Evolutionary conservation across 2,113 vertebrate species (phyloP), one percentile per base, ranked within the genome.

Genomic region (Tiliqua scincoides): DNA sequence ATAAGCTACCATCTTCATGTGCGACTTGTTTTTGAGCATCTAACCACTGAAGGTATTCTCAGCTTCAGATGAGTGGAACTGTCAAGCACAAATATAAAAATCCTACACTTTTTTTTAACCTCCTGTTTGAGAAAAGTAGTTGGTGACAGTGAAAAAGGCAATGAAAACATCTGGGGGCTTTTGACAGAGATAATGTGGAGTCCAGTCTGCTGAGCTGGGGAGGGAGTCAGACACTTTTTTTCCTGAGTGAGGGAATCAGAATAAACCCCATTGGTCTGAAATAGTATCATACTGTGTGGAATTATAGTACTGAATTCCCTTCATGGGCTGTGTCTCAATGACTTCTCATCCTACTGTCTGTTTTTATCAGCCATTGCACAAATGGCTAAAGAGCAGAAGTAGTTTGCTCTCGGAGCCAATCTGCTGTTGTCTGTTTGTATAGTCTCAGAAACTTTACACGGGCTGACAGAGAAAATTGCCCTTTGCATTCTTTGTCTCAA

Each of bases 361-460:
- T 89, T 52, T 79, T 68, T 73, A 80, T 70, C 77, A 63, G 68
- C 89, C 88, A 65, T 67, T 87, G 78, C 75, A 59, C 72, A 87
- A 80, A 92, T 27, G 88, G 78, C 84, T 92, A n/a, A 35, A 65
- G 71, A 93, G 74, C 82, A 90, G 67, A 84, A 78, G 79, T 82
- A 90, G 35, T 75, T 80, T 37, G 85, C 82, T 93, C 73, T 84
- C n/a, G 82, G 70, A 95, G 67, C 84, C 89, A 93, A 88, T 85
- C 87, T 95, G 89, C 87, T 87, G 35, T 32, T 94, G 84, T 86
- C 92, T 93, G 43, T 87, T 92, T 90, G 84, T 89, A 73, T 30
- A 90, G 84, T 84, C 85, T 84, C 84, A 84, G 20, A 87, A 87
- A 90, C 79, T 87, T 93, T 90, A 92, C 84, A 90, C 80, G 82